A percentile compares a stretch with the other conserved stretches of the same genome.
Evolutionary conservation across 2,888 invertebrate species (phyloP).

Genomic region (Therioaphis trifolii): DNA sequence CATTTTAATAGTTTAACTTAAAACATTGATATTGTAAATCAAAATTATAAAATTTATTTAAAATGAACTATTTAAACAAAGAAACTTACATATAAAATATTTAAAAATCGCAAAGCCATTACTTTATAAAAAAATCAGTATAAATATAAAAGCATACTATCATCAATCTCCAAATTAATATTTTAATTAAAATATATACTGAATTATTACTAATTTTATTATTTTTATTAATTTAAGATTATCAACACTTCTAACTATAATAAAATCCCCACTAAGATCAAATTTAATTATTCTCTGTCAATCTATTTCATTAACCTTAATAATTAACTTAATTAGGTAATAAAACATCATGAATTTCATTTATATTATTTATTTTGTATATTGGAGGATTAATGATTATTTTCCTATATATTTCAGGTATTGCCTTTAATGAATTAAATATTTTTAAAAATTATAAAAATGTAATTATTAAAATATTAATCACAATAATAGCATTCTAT

Average conservation of each 20-base stretch:
- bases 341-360: conserved; percentile 21
- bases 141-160: not conserved
- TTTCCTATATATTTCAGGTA: conserved; percentile 13
- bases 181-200: conserved; percentile 16
- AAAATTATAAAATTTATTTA: conserved; percentile 16
- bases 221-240: not conserved
- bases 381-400: too few relatives aligned
- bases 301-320: not conserved
- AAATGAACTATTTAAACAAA: too few relatives aligned
- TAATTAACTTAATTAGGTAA: not conserved
- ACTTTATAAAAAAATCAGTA: too few relatives aligned
- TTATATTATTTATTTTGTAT: conserved; percentile 31
- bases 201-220: not conserved
- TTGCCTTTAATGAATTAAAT: conserved; percentile 33
- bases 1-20: conserved; percentile 1
- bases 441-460: not conserved
- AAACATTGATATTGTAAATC: too few relatives aligned
- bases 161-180: conserved; percentile 6
- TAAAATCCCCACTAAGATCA: not conserved
- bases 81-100: too few relatives aligned
- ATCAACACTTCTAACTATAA: not conserved
- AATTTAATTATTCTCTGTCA: not conserved
- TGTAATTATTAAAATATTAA: not conserved
- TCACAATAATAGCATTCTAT: not conserved
- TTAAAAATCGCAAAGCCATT: too few relatives aligned